Evolutionary conservation across 1,140 invertebrate species (phyloP).

Genomic region (Asobara japonica): DNA sequence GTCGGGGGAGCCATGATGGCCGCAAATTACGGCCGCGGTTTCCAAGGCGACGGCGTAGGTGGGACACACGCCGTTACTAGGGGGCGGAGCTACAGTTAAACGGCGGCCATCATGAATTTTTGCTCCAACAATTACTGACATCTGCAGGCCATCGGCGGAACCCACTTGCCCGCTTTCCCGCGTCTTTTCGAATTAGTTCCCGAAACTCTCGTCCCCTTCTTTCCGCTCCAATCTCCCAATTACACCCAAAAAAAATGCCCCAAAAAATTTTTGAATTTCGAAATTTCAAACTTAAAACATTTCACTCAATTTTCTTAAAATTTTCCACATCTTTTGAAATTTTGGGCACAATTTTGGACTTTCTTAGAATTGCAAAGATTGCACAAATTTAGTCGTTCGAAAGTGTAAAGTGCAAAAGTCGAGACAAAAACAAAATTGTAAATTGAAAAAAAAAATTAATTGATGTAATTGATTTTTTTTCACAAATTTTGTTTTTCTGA

Average conservation of each 20-base stretch:
- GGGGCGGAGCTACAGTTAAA: slow-evolving; percentile 43
- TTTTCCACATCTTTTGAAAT: too few species aligned
- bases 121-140: slow-evolving; percentile 54
- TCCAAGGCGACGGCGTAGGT: slow-evolving; percentile 52
- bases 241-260: too few species aligned
- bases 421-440: too few species aligned
- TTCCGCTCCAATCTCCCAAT: too few species aligned
- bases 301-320: too few species aligned
- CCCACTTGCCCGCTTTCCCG: neutral
- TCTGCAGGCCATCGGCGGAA: slow-evolving; percentile 37
- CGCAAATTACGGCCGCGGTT: slow-evolving; percentile 43
- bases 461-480: neutral
- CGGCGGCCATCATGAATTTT: slow-evolving; percentile 54
- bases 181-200: neutral
- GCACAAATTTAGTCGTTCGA: too few species aligned
- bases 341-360: too few species aligned
- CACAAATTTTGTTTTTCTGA: neutral
- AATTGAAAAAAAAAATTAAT: too few species aligned
- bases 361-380: too few species aligned
- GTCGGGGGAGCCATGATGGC: slow-evolving; percentile 58
- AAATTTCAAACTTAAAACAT: too few species aligned
- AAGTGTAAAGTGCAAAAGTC: too few species aligned
- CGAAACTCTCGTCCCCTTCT: neutral
- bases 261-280: too few species aligned
- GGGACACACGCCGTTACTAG: slow-evolving; percentile 37